These are phyloP conservation scores for Anas platyrhynchos DNA, from an alignment of 2,113 vertebrate species.

Conservation along the genomic window DNA sequence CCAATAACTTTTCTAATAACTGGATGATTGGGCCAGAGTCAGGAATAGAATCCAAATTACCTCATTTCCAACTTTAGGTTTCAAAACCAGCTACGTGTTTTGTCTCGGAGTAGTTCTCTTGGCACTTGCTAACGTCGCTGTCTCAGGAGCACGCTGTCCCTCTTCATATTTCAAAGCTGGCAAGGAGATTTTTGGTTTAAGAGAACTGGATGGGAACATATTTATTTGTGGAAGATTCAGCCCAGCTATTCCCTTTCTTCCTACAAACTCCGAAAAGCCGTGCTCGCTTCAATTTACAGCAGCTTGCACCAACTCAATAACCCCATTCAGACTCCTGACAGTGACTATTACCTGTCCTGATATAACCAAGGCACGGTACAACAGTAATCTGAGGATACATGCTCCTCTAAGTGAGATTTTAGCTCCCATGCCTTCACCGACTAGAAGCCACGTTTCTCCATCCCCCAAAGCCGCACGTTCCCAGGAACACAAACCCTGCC, in stretches of 20 bases:
- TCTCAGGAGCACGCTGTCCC: not conserved
- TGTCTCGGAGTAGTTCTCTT: not conserved
- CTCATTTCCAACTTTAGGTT: not conserved
- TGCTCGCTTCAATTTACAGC: not conserved
- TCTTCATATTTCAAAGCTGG: not conserved
- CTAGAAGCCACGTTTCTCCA: not conserved
- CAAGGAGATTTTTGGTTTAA: not conserved
- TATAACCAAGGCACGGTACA: not conserved
- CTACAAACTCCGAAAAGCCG: not conserved
- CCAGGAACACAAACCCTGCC: not conserved
- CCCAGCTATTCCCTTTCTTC: not conserved
- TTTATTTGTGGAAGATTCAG: not conserved
- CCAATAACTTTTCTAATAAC: conserved; percentile 35
- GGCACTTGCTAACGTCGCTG: not conserved
- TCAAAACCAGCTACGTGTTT: not conserved
- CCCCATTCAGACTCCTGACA: not conserved
- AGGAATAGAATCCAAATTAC: conserved; percentile 16
- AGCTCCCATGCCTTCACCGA: not conserved
- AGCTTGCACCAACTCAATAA: not conserved
- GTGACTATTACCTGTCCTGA: not conserved
- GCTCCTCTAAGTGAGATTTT: not conserved
- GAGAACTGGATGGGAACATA: not conserved
- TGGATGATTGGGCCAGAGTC: conserved; percentile 20
- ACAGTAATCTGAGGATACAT: not conserved
- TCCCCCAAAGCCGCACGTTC: not conserved